Conservation (phyloP, 2,113 vertebrate species). For the Brevimyrus niger region DNA sequence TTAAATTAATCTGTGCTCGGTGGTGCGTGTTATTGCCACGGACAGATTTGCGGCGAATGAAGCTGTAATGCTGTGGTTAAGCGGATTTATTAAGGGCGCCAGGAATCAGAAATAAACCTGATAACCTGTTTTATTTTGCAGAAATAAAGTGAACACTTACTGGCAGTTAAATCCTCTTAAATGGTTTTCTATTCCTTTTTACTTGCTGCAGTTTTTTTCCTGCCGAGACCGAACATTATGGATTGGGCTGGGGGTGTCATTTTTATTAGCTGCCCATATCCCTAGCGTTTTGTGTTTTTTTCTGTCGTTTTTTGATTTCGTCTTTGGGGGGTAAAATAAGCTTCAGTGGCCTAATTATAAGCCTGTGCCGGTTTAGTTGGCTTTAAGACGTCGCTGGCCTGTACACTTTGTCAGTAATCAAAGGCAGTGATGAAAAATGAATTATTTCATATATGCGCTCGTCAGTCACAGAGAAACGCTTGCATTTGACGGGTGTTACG, state of each 20-base stretch:
- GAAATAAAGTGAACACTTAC: conserved; percentile 62
- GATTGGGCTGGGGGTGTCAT: conserved; percentile 26
- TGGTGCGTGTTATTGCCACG: conserved; percentile 69
- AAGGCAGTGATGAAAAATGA: not conserved
- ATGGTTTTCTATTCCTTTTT: conserved; percentile 11
- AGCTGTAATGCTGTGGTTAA: conserved; percentile 63
- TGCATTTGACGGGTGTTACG: not conserved
- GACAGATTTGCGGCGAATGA: conserved; percentile 66
- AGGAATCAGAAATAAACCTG: conserved; percentile 63
- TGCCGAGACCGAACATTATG: conserved; percentile 28
- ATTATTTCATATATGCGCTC: not conserved
- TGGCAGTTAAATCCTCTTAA: conserved; percentile 54
- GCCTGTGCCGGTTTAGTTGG: not conserved
- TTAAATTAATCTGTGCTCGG: conserved; percentile 70
- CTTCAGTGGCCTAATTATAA: not conserved
- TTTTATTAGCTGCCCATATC: conserved; percentile 3
- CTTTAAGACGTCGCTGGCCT: not conserved
- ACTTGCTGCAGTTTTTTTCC: conserved; percentile 21
- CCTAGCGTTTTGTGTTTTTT: not conserved
- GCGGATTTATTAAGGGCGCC: conserved; percentile 68
- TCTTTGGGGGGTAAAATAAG: conserved; percentile 9
- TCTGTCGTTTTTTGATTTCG: not conserved
- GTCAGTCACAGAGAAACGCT: not conserved
- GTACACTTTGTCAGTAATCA: not conserved
- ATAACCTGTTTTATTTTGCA: conserved; percentile 68